Evolutionary conservation across 2,113 vertebrate genomes (phyloP), one percentile per base, ranked within the genome.

Genomic region (Caretta caretta): DNA sequence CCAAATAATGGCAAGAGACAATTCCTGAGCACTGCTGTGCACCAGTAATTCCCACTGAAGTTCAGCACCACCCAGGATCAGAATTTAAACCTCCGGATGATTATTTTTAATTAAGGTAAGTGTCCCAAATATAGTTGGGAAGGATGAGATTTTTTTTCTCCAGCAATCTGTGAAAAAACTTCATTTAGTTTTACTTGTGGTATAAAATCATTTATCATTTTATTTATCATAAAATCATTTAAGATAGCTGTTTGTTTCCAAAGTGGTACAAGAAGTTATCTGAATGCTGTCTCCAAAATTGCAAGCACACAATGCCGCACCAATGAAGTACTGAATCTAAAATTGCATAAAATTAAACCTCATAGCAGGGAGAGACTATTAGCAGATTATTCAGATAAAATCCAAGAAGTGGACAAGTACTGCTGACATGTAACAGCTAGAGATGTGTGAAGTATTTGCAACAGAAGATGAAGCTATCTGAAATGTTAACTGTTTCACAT

Each of bases 181-280:
- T 89, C 84, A 92, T 93, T 97, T 94, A 95, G 87, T 93, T 96
- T 80, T 12, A 24, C 35, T 95, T 79, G 62, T 0, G 46, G 94
- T 91, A 38, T 80, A 90, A 95, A 96, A 92, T 83, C 93, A 89
- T 95, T 95, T 96, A 90, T 83, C 93, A 89, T 95, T 95, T 96
- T n/a, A n/a, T n/a, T n/a, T n/a, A n/a, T n/a, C n/a, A 38, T 80
- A 90, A 95, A 96, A 92, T 83, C 93, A 89, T 95, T 95, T 96
- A 90, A 88, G 78, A 88, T 16, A 57, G 17, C n/a, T n/a, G 89
- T 65, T 96, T 86, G 93, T 84, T 46, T 94, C 88, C 90, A 94
- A 95, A 62, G 24, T 57, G 56, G 53, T 78, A 86, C 88, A 80
- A 50, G 88, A 84, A 96, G 88, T 22, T 80, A 42, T 93, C 95